A percentile compares a stretch with the other conserved stretches of the same genome.
phyloP scores from a whole-genome alignment of 2,113 vertebrate genomes.

The Capra hircus region DNA sequence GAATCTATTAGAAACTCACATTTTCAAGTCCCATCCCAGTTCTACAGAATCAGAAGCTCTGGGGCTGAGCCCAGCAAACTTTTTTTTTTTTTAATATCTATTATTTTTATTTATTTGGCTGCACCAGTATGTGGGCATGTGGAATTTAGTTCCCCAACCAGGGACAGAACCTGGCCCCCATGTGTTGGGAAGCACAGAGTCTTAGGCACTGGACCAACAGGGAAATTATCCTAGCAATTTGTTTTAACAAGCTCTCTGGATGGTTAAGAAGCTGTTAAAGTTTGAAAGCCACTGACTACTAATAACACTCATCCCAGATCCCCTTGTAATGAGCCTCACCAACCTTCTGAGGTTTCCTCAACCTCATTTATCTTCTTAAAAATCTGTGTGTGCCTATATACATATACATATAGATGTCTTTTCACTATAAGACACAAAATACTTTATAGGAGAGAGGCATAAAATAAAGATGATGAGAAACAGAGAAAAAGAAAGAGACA shows the following conservation, averaged over 20 bases:
- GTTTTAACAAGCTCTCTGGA: background rate
- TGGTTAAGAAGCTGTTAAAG: background rate
- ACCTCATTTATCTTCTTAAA: background rate
- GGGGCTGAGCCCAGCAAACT: background rate
- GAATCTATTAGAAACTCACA: background rate
- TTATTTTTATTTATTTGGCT: background rate
- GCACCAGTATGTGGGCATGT: background rate
- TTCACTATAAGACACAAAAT: background rate
- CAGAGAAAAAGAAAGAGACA: background rate
- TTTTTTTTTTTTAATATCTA: background rate
- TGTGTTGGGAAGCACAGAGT: background rate
- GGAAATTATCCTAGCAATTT: background rate
- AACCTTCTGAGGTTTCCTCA: background rate
- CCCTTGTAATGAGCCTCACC: background rate
- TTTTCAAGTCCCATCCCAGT: background rate
- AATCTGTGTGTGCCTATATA: background rate
- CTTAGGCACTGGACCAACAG: background rate
- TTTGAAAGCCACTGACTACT: background rate
- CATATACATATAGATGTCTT: background rate
- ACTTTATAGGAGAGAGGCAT: background rate
- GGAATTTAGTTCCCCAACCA: background rate
- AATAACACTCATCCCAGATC: background rate
- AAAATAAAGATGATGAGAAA: background rate
- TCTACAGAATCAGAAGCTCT: background rate
- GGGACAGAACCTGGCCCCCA: background rate